These are phyloP conservation scores for Cheilosia soror DNA, from an alignment of 2,888 invertebrate genomes.

Conservation along the genomic window DNA sequence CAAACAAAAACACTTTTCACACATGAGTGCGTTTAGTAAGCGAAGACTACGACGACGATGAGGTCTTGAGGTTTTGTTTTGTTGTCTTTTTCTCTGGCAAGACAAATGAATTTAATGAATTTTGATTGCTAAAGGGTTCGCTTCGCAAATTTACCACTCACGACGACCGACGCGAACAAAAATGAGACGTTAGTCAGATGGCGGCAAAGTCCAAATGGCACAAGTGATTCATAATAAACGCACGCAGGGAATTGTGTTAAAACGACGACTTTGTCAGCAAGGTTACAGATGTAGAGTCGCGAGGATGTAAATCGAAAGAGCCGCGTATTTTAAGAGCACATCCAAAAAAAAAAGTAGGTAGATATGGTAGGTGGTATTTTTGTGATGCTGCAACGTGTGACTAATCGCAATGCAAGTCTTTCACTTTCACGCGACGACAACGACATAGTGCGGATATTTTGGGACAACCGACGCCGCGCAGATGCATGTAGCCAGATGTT, in stretches of 20 bases:
- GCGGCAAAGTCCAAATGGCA: constrained; percentile 60
- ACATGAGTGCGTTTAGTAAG: constrained; percentile 73
- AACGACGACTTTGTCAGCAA: constrained; percentile 54
- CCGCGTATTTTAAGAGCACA: constrained; percentile 51
- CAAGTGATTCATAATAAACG: constrained; percentile 52
- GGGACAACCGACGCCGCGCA: constrained; percentile 3
- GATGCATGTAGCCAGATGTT: constrained; percentile 60
- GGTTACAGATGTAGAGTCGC: constrained; percentile 35
- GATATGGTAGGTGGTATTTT: constrained; percentile 52
- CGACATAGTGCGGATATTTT: constrained; percentile 50
- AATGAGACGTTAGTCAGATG: constrained; percentile 63
- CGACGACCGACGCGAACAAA: constrained; percentile 21
- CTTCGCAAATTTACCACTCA: constrained; percentile 72
- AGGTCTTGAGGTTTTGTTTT: constrained; percentile 48
- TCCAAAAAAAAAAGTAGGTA: constrained; percentile 42
- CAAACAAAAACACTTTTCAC: constrained; percentile 69
- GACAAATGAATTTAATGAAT: constrained; percentile 74
- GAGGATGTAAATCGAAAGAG: constrained; percentile 34
- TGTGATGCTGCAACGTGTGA: constrained; percentile 61
- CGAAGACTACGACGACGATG: constrained; percentile 45
- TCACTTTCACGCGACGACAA: constrained; percentile 50
- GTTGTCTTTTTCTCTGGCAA: constrained; percentile 37
- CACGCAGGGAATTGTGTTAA: constrained; percentile 20
- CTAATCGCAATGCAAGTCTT: constrained; percentile 66
- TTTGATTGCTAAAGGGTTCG: constrained; percentile 74